Conservation (phyloP, 2,113 vertebrate genomes). For the Pachypanchax playfairii region DNA sequence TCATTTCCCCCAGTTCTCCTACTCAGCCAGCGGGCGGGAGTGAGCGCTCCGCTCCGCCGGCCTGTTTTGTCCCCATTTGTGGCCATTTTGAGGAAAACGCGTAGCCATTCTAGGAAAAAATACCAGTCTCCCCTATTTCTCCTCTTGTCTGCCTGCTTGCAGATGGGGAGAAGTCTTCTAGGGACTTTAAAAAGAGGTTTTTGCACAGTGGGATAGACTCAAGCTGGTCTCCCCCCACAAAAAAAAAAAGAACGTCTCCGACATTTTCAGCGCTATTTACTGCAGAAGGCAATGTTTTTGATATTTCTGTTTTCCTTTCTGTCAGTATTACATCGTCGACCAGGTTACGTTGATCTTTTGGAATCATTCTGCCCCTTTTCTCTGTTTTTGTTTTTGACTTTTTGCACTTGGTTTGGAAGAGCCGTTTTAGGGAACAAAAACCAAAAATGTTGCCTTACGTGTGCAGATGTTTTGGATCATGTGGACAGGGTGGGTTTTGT, state of each 20-base stretch:
- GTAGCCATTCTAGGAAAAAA: conserved; percentile 80
- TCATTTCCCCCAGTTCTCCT: conserved; percentile 97
- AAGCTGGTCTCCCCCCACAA: conserved; percentile 70
- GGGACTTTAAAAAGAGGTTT: conserved; percentile 79
- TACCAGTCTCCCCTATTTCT: conserved; percentile 78
- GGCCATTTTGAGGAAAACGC: conserved; percentile 79
- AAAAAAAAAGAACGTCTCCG: conserved; percentile 75
- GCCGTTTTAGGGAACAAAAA: conserved; percentile 82
- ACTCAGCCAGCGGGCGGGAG: conserved; percentile 95
- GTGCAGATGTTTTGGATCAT: conserved; percentile 74
- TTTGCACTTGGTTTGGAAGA: conserved; percentile 78
- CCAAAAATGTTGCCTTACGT: conserved; percentile 85
- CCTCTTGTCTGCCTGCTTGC: conserved; percentile 67
- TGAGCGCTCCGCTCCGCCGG: conserved; percentile 66
- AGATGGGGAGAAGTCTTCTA: conserved; percentile 70
- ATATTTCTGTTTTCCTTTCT: conserved; percentile 66
- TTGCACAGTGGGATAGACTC: conserved; percentile 82
- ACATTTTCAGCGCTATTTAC: conserved; percentile 79
- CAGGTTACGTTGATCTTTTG: conserved; percentile 44
- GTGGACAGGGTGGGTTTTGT: conserved; percentile 63
- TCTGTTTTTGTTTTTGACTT: conserved; percentile 47
- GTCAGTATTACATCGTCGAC: conserved; percentile 73
- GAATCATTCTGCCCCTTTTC: conserved; percentile 38
- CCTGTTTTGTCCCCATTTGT: conserved; percentile 50
- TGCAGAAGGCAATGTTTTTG: conserved; percentile 77